phyloP scores from a whole-genome alignment of 2,113 vertebrate species.

The Limanda limanda region DNA sequence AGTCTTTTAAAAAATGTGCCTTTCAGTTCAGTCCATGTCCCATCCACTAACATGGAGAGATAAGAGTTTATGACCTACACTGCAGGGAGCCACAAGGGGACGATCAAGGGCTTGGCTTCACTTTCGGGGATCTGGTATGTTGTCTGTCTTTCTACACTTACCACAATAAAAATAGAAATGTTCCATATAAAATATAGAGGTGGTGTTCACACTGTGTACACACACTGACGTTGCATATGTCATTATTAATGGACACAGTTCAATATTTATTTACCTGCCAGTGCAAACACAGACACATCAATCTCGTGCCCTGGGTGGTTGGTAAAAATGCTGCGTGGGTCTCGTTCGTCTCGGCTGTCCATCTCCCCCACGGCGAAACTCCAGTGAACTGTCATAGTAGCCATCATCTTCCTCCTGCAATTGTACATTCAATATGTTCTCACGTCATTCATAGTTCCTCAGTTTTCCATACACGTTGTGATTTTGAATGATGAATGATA shows the following conservation, averaged over 20 bases:
- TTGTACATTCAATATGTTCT: conserved; percentile 72
- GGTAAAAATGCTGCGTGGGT: conserved; percentile 98
- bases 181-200: background rate
- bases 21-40: too few species aligned
- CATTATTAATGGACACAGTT: conserved; percentile 5
- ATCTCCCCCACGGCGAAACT: conserved; percentile 94
- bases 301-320: conserved; percentile 95
- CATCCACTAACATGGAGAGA: too few species aligned
- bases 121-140: background rate
- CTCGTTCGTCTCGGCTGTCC: conserved; percentile 91
- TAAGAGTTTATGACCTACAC: too few species aligned
- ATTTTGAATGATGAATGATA: background rate
- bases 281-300: conserved; percentile 74
- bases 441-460: conserved; percentile 46
- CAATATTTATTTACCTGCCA: conserved; percentile 46
- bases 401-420: conserved; percentile 91
- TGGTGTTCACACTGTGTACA: background rate
- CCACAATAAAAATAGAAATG: background rate
- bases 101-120: too few species aligned
- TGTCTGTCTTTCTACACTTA: background rate
- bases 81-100: too few species aligned
- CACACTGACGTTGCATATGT: conserved; percentile 6
- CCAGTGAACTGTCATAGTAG: conserved; percentile 92
- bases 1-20: too few species aligned
- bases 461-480: background rate